These are phyloP conservation scores for Spodoptera exigua DNA, from an alignment of 2,888 invertebrate genomes.

Conservation along the genomic window DNA sequence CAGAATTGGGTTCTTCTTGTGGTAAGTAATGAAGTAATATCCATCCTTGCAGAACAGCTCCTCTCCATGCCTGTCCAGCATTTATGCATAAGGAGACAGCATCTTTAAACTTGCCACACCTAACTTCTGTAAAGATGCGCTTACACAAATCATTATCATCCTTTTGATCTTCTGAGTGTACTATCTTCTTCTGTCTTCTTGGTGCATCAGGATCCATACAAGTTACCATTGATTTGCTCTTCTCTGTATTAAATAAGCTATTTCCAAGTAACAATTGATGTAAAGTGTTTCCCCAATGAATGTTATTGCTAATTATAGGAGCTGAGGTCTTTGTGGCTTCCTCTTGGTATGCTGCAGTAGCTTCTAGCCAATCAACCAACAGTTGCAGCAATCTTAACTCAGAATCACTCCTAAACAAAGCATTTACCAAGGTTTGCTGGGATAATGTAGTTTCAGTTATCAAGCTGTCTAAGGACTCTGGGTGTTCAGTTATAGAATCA, in stretches of 20 bases:
- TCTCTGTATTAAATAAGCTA: constrained; percentile 85
- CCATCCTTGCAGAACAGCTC: constrained; percentile 97
- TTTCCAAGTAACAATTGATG: constrained; percentile 91
- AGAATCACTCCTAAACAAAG: constrained; percentile 84
- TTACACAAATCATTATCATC: constrained; percentile 90
- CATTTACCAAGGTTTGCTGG: constrained; percentile 78
- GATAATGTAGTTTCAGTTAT: constrained; percentile 80
- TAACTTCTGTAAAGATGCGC: constrained; percentile 92
- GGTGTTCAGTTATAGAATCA: constrained; percentile 92
- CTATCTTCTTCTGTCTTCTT: constrained; percentile 92
- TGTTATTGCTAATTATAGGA: constrained; percentile 88
- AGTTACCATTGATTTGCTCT: constrained; percentile 87
- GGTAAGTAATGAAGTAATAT: constrained; percentile 96
- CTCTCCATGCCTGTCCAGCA: constrained; percentile 97
- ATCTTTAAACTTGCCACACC: constrained; percentile 95
- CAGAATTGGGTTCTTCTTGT: constrained; percentile 85
- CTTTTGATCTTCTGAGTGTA: constrained; percentile 96
- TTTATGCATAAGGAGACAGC: constrained; percentile 95
- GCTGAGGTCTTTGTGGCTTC: constrained; percentile 81
- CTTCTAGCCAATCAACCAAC: constrained; percentile 97
- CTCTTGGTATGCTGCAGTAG: constrained; percentile 95
- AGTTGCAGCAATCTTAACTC: constrained; percentile 93
- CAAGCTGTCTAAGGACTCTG: constrained; percentile 85
- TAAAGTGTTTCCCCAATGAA: constrained; percentile 97
- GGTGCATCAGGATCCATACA: constrained; percentile 97